Base-by-base conservation (phyloP, 2,113 vertebrate genomes). In the Elephantulus edwardii region DNA sequence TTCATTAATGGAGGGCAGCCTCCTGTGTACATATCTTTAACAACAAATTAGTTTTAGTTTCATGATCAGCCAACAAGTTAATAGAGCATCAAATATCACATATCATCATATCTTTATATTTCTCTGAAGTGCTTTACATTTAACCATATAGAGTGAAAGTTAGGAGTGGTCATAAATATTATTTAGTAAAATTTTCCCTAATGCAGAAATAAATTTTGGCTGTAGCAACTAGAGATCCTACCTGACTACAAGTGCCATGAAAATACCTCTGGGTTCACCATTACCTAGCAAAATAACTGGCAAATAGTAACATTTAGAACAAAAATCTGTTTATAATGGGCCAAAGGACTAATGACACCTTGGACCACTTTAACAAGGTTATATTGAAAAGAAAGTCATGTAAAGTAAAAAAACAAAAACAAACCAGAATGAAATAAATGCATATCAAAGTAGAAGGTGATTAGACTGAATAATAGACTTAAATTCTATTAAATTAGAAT, bases 221-320 rank as follows among this genome's bases (percentile, higher is more conserved):
- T n/a, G 64, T 35, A 83, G 72, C 26, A n/a, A n/a, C n/a, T n/a
- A n/a, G 83, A 58, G 5, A n/a, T n/a, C n/a, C n/a, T n/a, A 64
- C 2, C 78, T 14, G 38, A 76, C 22, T 64, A 88, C 20, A 79
- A 83, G 8, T 71, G 35, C 70, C 58, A 89, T 40, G 48, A 81
- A 76, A 94, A 91, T 75, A 84, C 84, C 86, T 22, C 26, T 89
- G 88, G 81, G 28, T 8, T 89, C 38, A 79, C 58, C 46, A 50
- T 22, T 35, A 5, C n/a, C n/a, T n/a, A n/a, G n/a, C n/a, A n/a
- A n/a, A n/a, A n/a, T n/a, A n/a, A n/a, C n/a, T n/a, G n/a, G n/a
- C n/a, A n/a, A n/a, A n/a, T n/a, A n/a, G n/a, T n/a, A n/a, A n/a
- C n/a, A n/a, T n/a, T n/a, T n/a, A n/a, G n/a, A n/a, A n/a, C n/a